These are phyloP conservation scores for Drosophila seclusa DNA, from an alignment of 2,888 invertebrate genomes.

Conservation along the genomic window DNA sequence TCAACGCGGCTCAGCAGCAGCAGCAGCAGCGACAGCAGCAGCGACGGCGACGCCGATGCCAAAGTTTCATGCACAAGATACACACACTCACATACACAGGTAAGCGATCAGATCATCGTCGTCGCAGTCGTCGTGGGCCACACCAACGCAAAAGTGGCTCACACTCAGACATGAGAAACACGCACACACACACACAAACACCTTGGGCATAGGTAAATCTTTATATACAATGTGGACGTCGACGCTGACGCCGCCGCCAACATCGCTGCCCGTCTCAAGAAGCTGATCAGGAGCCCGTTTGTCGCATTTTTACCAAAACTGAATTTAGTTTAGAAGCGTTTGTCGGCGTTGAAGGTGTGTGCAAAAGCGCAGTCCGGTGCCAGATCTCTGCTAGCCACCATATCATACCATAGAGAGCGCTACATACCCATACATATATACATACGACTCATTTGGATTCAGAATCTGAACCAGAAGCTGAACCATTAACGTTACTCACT, in stretches of 20 bases:
- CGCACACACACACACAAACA: conserved; percentile 22
- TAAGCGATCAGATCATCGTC: conserved; percentile 68
- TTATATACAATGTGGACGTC: conserved; percentile 42
- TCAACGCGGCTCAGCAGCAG: conserved; percentile 26
- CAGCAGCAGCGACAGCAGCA: conserved; percentile 21
- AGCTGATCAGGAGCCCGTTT: conserved; percentile 83
- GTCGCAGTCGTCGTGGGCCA: conserved; percentile 39
- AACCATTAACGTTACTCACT: conserved; percentile 25
- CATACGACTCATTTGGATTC: conserved; percentile 21
- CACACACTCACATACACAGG: conserved; percentile 18
- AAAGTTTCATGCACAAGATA: conserved; percentile 19
- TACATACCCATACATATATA: not conserved
- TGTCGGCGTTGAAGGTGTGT: conserved; percentile 84
- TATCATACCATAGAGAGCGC: conserved; percentile 37
- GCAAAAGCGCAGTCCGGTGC: conserved; percentile 76
- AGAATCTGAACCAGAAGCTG: conserved; percentile 12
- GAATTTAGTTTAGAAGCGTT: conserved; percentile 85
- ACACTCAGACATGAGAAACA: conserved; percentile 24
- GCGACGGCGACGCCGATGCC: conserved; percentile 24
- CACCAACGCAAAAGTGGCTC: conserved; percentile 72
- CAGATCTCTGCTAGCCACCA: conserved; percentile 50
- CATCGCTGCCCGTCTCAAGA: conserved; percentile 65
- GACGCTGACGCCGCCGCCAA: conserved; percentile 10
- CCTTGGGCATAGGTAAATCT: conserved; percentile 23
- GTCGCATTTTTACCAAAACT: conserved; percentile 83